Conservation (phyloP, 1,140 invertebrate species). For the Drosophila malerkotliana region DNA sequence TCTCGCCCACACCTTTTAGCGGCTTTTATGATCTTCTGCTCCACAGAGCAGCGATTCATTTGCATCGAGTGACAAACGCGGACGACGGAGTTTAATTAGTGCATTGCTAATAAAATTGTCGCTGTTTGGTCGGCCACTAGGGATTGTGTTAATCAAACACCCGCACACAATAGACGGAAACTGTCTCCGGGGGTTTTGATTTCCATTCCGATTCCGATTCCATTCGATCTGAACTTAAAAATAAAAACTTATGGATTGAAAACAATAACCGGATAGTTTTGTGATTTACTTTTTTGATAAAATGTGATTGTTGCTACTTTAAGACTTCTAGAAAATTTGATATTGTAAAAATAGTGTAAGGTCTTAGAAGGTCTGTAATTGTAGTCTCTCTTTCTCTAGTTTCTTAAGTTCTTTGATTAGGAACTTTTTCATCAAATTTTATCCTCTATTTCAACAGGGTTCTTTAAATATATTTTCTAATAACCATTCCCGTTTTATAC, state of each 20-base stretch:
- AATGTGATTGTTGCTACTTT: constrained; percentile 4
- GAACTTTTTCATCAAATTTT: neutral
- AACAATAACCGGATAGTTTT: constrained; percentile 54
- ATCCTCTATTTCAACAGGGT: neutral
- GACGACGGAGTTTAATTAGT: constrained; percentile 76
- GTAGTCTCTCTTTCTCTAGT: neutral
- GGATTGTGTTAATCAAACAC: constrained; percentile 76
- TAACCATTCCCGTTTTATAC: constrained; percentile 3
- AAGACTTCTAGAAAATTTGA: no score
- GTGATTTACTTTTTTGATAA: neutral
- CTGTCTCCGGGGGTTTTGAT: constrained; percentile 57
- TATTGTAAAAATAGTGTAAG: no score
- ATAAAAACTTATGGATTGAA: neutral
- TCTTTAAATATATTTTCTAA: neutral
- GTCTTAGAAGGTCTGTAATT: no score
- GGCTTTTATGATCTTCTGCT: constrained; percentile 76
- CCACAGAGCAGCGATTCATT: constrained; percentile 73
- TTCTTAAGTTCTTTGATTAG: neutral
- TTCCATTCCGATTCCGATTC: constrained; percentile 46
- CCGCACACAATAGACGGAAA: constrained; percentile 64
- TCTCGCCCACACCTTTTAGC: constrained; percentile 79
- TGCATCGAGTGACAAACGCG: constrained; percentile 58
- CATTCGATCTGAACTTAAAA: constrained; percentile 4
- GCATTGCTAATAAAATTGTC: constrained; percentile 77
- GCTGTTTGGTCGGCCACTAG: constrained; percentile 53